These are phyloP conservation scores for Caenorhabditis afra DNA, from an alignment of 2,888 invertebrate species.

Conservation along the genomic window DNA sequence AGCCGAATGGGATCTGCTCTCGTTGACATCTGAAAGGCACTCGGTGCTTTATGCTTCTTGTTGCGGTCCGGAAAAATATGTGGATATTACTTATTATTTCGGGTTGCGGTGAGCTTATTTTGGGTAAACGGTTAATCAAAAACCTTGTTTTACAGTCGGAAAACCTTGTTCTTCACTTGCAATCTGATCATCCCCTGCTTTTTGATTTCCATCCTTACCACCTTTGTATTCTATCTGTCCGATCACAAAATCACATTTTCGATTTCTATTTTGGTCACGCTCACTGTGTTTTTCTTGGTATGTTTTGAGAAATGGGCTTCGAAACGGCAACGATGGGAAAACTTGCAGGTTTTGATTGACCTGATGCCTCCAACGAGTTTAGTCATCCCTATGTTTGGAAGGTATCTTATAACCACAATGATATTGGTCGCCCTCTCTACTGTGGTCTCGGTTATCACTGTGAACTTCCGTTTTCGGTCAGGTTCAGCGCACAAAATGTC, in stretches of 20 bases:
- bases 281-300: slow-evolving; percentile 81
- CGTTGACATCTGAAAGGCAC: slow-evolving; percentile 77
- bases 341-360: slow-evolving; percentile 76
- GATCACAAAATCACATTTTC: slow-evolving; percentile 81
- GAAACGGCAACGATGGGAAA: background rate
- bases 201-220: slow-evolving; percentile 80
- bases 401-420: slow-evolving; percentile 80
- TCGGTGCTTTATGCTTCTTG: slow-evolving; percentile 79
- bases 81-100: slow-evolving; percentile 80
- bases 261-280: slow-evolving; percentile 80
- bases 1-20: slow-evolving; percentile 80
- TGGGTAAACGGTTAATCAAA: background rate
- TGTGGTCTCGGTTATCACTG: slow-evolving; percentile 76
- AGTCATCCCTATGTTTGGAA: slow-evolving; percentile 81
- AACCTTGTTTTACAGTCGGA: slow-evolving; percentile 65
- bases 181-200: slow-evolving; percentile 81
- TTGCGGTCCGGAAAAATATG: slow-evolving; percentile 80
- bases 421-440: slow-evolving; percentile 79
- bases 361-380: slow-evolving; percentile 80
- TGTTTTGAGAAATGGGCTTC: slow-evolving; percentile 32
- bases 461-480: slow-evolving; percentile 79
- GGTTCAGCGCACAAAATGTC: slow-evolving; percentile 80
- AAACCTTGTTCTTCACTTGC: slow-evolving; percentile 80
- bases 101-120: slow-evolving; percentile 64
- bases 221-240: slow-evolving; percentile 80